Percentiles rank a stretch among this genome's conserved stretches.
Conservation (phyloP, 2,888 invertebrate species). For the Caradrina clavipalpis region DNA sequence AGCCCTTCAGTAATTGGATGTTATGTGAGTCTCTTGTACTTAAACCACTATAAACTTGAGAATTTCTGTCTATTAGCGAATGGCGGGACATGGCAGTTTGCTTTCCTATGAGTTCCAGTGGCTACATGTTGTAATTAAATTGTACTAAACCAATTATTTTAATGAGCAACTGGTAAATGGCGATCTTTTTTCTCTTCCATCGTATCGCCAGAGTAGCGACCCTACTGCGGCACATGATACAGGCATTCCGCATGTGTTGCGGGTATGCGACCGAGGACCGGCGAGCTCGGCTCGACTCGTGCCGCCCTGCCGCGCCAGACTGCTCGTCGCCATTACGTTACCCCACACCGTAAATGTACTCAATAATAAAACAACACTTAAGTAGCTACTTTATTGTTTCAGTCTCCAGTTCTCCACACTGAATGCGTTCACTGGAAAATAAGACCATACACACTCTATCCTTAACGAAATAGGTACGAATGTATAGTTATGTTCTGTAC, state of each 20-base stretch:
- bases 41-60: not conserved
- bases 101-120: constrained; percentile 34
- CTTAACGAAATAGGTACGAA: not conserved
- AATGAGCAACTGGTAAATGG: constrained; percentile 31
- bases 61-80: not conserved
- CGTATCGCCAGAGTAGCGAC: constrained; percentile 25
- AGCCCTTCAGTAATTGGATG: not conserved
- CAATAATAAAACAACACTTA: constrained; percentile 61
- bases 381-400: constrained; percentile 56
- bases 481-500: not conserved
- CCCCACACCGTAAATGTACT: constrained; percentile 58
- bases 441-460: constrained; percentile 6
- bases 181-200: constrained; percentile 26
- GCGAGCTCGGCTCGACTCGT: constrained; percentile 43
- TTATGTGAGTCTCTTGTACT: not conserved
- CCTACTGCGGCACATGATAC: constrained; percentile 49
- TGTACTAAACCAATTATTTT: constrained; percentile 50
- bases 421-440: constrained; percentile 37
- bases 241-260: constrained; percentile 61
- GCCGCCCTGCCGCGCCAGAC: constrained; percentile 63
- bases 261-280: constrained; percentile 39
- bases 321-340: constrained; percentile 67
- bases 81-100: not conserved
- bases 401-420: constrained; percentile 50
- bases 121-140: constrained; percentile 47